A percentile compares a stretch with the other conserved stretches of the same genome.
phyloP scores from a whole-genome alignment of 2,888 invertebrate genomes.

The Calliphora vomitoria region DNA sequence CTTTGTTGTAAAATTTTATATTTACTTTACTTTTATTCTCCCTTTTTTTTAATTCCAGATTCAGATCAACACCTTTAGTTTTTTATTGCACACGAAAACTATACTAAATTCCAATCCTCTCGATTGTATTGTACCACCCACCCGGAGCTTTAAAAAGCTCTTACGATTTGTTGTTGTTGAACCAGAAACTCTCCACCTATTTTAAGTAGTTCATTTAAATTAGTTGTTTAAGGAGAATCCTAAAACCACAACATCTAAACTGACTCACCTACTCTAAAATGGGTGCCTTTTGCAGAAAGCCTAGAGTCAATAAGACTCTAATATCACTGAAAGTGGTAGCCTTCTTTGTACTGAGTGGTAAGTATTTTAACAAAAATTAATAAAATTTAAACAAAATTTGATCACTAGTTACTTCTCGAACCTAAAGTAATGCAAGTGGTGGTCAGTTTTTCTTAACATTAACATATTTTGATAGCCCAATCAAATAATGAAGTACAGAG shows the following conservation, averaged over 20 bases:
- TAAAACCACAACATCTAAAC: background rate
- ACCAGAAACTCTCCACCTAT: slow-evolving; percentile 60
- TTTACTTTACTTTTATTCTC: background rate
- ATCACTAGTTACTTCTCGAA: background rate
- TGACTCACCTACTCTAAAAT: slow-evolving; percentile 74
- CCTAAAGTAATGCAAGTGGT: too few relatives aligned
- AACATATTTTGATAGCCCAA: too few relatives aligned
- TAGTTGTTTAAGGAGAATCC: slow-evolving; percentile 52
- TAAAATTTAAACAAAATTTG: too few relatives aligned
- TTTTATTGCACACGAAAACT: slow-evolving; percentile 40
- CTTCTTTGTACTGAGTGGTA: slow-evolving; percentile 92
- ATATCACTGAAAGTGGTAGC: slow-evolving; percentile 92
- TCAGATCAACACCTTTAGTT: slow-evolving; percentile 37
- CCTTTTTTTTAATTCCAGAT: slow-evolving; percentile 57
- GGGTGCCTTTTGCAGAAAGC: slow-evolving; percentile 82
- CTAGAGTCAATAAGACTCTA: slow-evolving; percentile 88
- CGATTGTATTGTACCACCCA: slow-evolving; percentile 12
- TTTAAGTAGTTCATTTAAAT: slow-evolving; percentile 65
- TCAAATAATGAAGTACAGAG: too few relatives aligned
- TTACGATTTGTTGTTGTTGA: slow-evolving; percentile 43
- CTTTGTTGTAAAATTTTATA: background rate
- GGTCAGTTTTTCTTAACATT: too few relatives aligned
- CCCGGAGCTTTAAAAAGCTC: slow-evolving; percentile 63
- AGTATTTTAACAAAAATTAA: slow-evolving; percentile 69
- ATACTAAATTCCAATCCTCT: slow-evolving; percentile 32